Evolutionary conservation across 30 jellyfish, hydroid and myxozoan genomes (phyloP), one percentile per base, ranked within the genome.

Genomic region (Aurelia aurita): DNA sequence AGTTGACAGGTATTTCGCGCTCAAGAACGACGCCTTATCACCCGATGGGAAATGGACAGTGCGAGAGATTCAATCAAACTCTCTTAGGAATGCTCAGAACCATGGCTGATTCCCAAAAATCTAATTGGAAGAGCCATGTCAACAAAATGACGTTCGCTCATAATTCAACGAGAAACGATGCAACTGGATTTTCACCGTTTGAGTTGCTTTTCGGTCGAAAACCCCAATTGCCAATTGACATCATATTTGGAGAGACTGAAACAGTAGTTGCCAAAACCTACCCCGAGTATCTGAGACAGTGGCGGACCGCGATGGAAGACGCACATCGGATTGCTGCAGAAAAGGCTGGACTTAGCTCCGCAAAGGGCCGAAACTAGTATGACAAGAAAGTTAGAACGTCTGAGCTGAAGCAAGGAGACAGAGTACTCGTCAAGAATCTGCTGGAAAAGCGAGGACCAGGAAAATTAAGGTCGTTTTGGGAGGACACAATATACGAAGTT

Each of bases 11-110:
- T 34, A 34, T 2, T 54, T 73, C 39, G 26, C 84, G 67, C 0
- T 86, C 90, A 2, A 65, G 79, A n/a, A 74, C 95, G 19, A 59
- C 77, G 2, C 90, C 95, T n/a, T 86, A 58, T 62, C 90, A 86
- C 35, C 95, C 89, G 11, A 46, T 53, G 78, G 89, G 89, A 72
- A n/a, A n/a, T n/a, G n/a, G n/a, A n/a, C n/a, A 74, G 78, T 63
- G 88, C 43, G 85, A 86, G 23, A 15, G 90, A 29, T 64, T 86
- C 34, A 74, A 86, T 21, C 84, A 21, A 34, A 34, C 46, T 70
- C 82, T 70, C 49, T n/a, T n/a, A n/a, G n/a, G n/a, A n/a, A n/a
- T n/a, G n/a, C n/a, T n/a, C n/a, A n/a, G n/a, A n/a, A n/a, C n/a
- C n/a, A n/a, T n/a, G n/a, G 12, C 82, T 2, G 82, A 43, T 45